Conservation (phyloP, 2,113 vertebrate species). For the Lasiurus borealis region DNA sequence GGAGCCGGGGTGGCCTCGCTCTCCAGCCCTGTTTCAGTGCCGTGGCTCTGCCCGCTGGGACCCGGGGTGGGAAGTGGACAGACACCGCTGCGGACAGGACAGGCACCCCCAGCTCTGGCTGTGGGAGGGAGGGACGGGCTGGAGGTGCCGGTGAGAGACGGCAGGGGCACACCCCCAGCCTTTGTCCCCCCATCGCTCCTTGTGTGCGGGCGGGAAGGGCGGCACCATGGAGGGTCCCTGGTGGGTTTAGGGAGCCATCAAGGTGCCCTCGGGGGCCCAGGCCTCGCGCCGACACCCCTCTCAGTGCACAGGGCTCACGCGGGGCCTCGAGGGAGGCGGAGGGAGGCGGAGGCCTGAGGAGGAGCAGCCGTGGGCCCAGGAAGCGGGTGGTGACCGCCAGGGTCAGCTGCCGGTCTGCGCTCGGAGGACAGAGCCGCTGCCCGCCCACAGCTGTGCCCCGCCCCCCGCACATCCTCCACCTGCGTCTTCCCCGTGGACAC, state of each 20-base stretch:
- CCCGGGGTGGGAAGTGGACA: rapidly evolving
- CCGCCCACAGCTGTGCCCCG: rapidly evolving
- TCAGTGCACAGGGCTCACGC: rapidly evolving
- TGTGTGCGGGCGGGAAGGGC: rapidly evolving
- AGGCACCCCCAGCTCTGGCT: background rate
- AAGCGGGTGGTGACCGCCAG: too few relatives aligned
- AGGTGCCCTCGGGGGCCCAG: rapidly evolving
- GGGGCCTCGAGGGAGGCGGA: rapidly evolving
- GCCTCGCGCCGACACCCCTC: rapidly evolving
- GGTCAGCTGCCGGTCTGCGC: background rate
- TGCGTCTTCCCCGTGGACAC: rapidly evolving
- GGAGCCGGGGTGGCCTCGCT: background rate
- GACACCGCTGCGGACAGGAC: too few relatives aligned
- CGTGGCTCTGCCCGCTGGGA: rapidly evolving
- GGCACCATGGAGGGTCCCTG: rapidly evolving
- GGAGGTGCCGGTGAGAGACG: background rate
- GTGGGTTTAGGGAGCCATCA: rapidly evolving
- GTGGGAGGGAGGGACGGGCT: rapidly evolving
- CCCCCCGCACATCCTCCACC: background rate
- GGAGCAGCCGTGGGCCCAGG: rapidly evolving
- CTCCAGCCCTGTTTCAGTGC: background rate
- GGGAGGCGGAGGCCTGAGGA: background rate
- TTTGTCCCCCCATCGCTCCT: rapidly evolving
- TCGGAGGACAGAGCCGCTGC: background rate
- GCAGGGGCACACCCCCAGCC: rapidly evolving